These are phyloP conservation scores for Galeruca laticollis DNA, from an alignment of 2,888 invertebrate species.

Conservation along the genomic window DNA sequence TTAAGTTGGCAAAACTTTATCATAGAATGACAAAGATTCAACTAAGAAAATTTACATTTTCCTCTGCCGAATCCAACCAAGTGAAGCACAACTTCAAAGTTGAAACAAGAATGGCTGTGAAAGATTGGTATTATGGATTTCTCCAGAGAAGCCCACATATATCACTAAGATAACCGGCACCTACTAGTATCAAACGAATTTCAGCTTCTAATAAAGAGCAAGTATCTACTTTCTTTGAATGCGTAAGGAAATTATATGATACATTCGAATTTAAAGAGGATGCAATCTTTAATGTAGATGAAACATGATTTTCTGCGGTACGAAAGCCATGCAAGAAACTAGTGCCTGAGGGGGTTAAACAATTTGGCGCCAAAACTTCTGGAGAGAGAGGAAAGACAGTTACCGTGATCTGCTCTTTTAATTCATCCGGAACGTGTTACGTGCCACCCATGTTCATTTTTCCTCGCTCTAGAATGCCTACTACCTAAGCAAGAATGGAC, in stretches of 20 bases:
- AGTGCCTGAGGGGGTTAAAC: not conserved
- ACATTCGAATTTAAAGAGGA: slow-evolving; percentile 9
- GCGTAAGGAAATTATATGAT: slow-evolving; percentile 10
- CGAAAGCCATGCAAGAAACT: not conserved
- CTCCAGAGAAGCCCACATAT: too few relatives aligned
- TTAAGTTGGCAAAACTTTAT: too few relatives aligned
- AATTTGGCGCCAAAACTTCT: not conserved
- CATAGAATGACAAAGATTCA: too few relatives aligned
- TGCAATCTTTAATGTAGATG: not conserved
- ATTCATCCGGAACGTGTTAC: not conserved
- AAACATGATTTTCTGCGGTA: not conserved
- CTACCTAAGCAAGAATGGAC: not conserved
- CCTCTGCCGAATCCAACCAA: too few relatives aligned
- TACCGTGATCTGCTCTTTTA: not conserved
- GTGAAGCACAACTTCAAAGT: too few relatives aligned
- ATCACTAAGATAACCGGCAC: too few relatives aligned
- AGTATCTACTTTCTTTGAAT: too few relatives aligned
- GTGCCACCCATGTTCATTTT: not conserved
- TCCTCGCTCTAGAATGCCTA: not conserved
- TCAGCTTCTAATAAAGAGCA: too few relatives aligned
- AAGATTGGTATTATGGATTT: too few relatives aligned
- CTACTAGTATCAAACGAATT: too few relatives aligned
- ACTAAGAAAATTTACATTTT: too few relatives aligned
- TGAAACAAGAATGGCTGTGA: too few relatives aligned
- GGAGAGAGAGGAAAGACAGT: not conserved